A percentile compares a stretch with the other conserved stretches of the same genome.
phyloP scores from a whole-genome alignment of 64 coral and sea anemone genomes.

The Acropora tenuis region DNA sequence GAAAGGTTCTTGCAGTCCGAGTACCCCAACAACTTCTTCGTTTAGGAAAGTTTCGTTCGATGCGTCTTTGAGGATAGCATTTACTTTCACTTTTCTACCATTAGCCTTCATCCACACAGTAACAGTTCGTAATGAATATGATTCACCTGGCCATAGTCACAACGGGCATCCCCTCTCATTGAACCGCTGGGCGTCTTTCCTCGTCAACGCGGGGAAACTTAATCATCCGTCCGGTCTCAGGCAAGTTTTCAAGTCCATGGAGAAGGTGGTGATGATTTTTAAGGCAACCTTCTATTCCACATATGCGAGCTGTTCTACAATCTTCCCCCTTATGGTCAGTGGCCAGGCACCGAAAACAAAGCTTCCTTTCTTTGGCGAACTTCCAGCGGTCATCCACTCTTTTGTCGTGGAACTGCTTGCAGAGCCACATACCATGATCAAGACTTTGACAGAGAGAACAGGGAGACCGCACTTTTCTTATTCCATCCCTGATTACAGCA shows the following conservation, averaged over 20 bases:
- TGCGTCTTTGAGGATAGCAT: no score
- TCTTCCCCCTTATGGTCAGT: slow-evolving; percentile 19
- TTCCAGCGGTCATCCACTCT: slow-evolving; percentile 26
- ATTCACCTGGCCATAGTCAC: no score
- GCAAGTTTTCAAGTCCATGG: no score
- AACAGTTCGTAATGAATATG: no score
- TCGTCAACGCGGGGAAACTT: no score
- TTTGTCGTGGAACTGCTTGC: slow-evolving; percentile 7
- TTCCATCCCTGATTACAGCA: not conserved
- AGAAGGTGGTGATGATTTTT: slow-evolving; percentile 46
- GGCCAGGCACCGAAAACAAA: slow-evolving; percentile 51
- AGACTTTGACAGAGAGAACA: not conserved
- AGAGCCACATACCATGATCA: slow-evolving; percentile 41
- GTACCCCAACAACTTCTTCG: no score
- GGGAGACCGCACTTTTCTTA: not conserved
- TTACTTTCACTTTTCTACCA: no score
- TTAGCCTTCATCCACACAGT: no score
- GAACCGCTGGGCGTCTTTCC: no score
- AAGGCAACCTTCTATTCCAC: slow-evolving; percentile 50
- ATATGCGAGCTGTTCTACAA: not conserved
- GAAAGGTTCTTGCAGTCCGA: not conserved
- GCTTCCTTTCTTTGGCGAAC: slow-evolving; percentile 44
- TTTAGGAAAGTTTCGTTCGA: no score
- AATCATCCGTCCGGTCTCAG: no score
- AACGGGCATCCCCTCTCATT: no score